Evolutionary conservation across 2,797 vertebrate genomes (phyloP), one percentile per base, ranked within the genome.

Genomic region (Psittacula derbiana): DNA sequence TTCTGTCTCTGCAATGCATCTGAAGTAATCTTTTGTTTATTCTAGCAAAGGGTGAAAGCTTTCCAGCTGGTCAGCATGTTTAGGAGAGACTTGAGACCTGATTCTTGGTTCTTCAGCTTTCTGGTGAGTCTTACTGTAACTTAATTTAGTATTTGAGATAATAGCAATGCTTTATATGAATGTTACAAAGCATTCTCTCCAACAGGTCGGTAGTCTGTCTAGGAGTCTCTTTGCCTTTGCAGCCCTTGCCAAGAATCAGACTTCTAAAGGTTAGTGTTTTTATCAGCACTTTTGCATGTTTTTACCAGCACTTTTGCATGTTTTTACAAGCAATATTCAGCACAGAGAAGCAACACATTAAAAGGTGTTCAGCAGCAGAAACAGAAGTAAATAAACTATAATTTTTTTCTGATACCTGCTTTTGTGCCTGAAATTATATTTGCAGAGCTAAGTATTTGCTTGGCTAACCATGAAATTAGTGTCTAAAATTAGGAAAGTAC

Each of bases 1-100:
- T 58, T 66, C 74, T 78, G 31, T 38, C 50, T 62, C 85, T 28
- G 3, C 47, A n/a, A 7, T 8, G 12, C 64, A 24, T n/a, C 60
- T 88, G 71, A 23, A 30, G 40, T 46, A 50, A 41, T 76, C 49
- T 15, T 87, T 58, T 57, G 50, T 97, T 95, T 96, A 50, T 96
- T 97, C 92, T 69, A 95, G 72, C 44, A 49, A 93, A 92, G 84
- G 44, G 83, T 82, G 67, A 65, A 75, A 76, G 2, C 50, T 70
- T 74, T 25, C 55, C 67, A 55, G 66, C 43, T 80, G 87, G 38
- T 80, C 93, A 98, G 97, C 95, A 99, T 98, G 98, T 92, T 91
- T 72, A 92, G 91, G 72, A 60, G 88, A 57, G 85, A 97, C 62
- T 82, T 97, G 70, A 95, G 95, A 93, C 94, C 49, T 75, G 88